phyloP scores from a whole-genome alignment of 2,113 vertebrate genomes.

The Probosciger aterrimus region DNA sequence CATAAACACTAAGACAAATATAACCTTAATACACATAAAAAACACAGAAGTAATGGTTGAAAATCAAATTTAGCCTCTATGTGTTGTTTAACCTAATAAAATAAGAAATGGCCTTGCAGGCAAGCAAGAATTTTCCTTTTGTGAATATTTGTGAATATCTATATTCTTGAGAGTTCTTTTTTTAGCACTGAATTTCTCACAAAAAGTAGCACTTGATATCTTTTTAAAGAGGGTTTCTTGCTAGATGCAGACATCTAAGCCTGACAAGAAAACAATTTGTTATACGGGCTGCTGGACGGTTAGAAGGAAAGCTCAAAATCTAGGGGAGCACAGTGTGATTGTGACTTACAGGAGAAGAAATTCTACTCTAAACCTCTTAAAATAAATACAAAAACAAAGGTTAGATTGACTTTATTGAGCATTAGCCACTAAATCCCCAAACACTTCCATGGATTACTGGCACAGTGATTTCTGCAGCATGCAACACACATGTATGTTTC shows the following conservation, averaged over 20 bases:
- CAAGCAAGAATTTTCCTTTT: not conserved
- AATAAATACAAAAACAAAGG: conserved; percentile 41
- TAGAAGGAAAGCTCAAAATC: conserved; percentile 44
- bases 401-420: conserved; percentile 37
- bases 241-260: conserved; percentile 17
- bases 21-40: not conserved
- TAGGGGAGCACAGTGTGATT: not conserved
- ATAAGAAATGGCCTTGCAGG: not conserved
- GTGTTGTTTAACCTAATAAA: not conserved
- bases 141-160: conserved; percentile 3
- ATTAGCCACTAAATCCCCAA: conserved; percentile 49
- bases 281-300: conserved; percentile 14
- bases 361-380: conserved; percentile 44
- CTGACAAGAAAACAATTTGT: conserved; percentile 51
- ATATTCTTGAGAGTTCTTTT: conserved; percentile 6
- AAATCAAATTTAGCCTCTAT: not conserved
- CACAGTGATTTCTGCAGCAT: not conserved
- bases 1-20: not conserved
- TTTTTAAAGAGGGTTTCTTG: not conserved
- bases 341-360: conserved; percentile 36
- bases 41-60: not conserved
- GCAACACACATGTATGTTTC: conserved; percentile 39
- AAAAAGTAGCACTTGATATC: conserved; percentile 10
- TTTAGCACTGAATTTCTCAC: not conserved
- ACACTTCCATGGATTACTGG: conserved; percentile 43